These are phyloP conservation scores for Micrasema minimum DNA, from an alignment of 1,140 invertebrate genomes.

Conservation along the genomic window DNA sequence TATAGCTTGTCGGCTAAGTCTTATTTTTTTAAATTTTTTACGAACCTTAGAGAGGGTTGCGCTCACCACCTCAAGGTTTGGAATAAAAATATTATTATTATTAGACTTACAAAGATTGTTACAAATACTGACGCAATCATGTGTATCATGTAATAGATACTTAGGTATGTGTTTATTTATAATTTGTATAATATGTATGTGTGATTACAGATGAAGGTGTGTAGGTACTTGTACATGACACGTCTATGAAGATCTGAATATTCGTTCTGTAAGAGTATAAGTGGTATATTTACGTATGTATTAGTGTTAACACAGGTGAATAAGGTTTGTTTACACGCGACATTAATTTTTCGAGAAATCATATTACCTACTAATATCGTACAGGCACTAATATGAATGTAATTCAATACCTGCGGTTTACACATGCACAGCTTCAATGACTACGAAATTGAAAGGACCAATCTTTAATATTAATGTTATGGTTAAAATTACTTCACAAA, in stretches of 20 bases:
- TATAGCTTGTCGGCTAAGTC: too few relatives aligned
- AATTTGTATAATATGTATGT: neutral
- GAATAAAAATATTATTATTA: too few relatives aligned
- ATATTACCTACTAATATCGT: conserved; percentile 4
- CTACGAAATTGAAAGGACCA: neutral
- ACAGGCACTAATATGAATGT: too few relatives aligned
- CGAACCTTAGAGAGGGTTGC: too few relatives aligned
- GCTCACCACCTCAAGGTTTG: too few relatives aligned
- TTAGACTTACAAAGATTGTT: too few relatives aligned
- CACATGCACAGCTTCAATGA: neutral
- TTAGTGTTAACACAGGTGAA: conserved; percentile 18
- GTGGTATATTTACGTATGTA: conserved; percentile 4
- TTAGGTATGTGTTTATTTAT: neutral
- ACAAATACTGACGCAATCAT: neutral
- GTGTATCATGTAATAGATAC: neutral
- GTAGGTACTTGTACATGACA: neutral
- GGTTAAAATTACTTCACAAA: neutral
- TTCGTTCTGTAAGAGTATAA: neutral
- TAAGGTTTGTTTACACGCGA: conserved; percentile 20
- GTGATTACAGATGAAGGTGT: neutral
- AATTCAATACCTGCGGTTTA: too few relatives aligned
- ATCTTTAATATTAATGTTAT: neutral
- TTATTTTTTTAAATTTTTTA: too few relatives aligned
- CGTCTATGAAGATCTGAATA: neutral
- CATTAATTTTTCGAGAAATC: conserved; percentile 23